Conservation (phyloP, 2,797 vertebrate genomes). For the Picus viridis region DNA sequence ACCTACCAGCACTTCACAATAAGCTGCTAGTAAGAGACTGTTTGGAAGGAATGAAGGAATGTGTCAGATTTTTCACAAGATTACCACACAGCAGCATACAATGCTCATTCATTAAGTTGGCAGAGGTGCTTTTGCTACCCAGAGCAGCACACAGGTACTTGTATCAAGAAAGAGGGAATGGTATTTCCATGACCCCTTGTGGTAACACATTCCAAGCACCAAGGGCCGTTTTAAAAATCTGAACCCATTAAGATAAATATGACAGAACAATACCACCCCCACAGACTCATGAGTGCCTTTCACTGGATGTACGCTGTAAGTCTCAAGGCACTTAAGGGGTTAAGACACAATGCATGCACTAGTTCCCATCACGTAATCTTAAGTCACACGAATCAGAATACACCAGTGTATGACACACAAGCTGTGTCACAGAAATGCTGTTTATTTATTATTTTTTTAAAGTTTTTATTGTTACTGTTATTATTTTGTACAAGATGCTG, state of each 20-base stretch:
- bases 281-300: constrained; percentile 79
- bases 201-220: constrained; percentile 72
- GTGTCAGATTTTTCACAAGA: constrained; percentile 72
- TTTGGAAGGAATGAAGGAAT: constrained; percentile 77
- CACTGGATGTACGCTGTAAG: constrained; percentile 75
- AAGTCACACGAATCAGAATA: constrained; percentile 79
- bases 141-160: constrained; percentile 62
- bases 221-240: constrained; percentile 69
- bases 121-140: constrained; percentile 63
- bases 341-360: constrained; percentile 84
- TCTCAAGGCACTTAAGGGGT: constrained; percentile 85
- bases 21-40: constrained; percentile 66
- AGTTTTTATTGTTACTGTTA: constrained; percentile 39
- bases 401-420: constrained; percentile 78
- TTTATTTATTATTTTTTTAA: background rate
- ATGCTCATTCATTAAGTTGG: constrained; percentile 64
- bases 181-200: constrained; percentile 65
- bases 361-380: constrained; percentile 77
- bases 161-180: constrained; percentile 62
- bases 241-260: constrained; percentile 75
- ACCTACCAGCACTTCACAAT: constrained; percentile 53
- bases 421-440: constrained; percentile 73
- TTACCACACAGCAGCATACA: constrained; percentile 73
- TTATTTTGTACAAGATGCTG: constrained; percentile 76
- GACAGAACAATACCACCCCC: constrained; percentile 78